phyloP scores from a whole-genome alignment of 2,888 invertebrate genomes.

The Sphaeridia pumilis region DNA sequence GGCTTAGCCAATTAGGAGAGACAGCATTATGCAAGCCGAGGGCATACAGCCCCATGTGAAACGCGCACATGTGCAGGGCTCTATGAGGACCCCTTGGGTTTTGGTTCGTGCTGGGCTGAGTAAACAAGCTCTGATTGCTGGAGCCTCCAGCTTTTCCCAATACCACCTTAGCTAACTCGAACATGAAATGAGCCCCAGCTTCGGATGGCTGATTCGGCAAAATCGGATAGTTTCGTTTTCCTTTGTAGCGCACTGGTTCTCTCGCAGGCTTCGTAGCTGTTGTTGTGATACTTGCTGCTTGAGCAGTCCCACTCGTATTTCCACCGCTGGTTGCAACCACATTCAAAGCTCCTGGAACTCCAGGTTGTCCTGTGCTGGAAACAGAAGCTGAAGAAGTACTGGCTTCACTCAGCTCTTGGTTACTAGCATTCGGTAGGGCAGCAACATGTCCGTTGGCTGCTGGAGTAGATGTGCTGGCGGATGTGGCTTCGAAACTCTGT shows the following conservation, averaged over 20 bases:
- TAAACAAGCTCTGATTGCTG: slow-evolving; percentile 86
- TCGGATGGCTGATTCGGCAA: slow-evolving; percentile 97
- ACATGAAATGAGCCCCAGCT: slow-evolving; percentile 97
- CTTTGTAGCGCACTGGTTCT: slow-evolving; percentile 48
- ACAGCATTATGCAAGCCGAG: slow-evolving; percentile 95
- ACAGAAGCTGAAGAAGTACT: too few relatives aligned
- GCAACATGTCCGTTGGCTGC: too few relatives aligned
- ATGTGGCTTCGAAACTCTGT: too few relatives aligned
- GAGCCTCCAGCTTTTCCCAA: slow-evolving; percentile 92
- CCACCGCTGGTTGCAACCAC: too few relatives aligned
- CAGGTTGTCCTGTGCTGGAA: too few relatives aligned
- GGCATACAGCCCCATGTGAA: slow-evolving; percentile 92
- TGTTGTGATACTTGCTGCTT: too few relatives aligned
- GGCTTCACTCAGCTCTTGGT: too few relatives aligned
- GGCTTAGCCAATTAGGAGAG: slow-evolving; percentile 91
- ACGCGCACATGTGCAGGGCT: slow-evolving; percentile 94
- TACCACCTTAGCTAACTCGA: slow-evolving; percentile 92
- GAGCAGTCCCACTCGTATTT: too few relatives aligned
- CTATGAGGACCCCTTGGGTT: slow-evolving; percentile 79
- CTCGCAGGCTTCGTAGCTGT: too few relatives aligned
- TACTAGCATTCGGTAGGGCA: too few relatives aligned
- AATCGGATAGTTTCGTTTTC: slow-evolving; percentile 76
- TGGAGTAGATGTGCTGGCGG: too few relatives aligned
- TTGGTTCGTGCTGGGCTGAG: slow-evolving; percentile 75
- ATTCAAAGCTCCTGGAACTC: too few relatives aligned